These are phyloP conservation scores for Cynopterus sphinx DNA, from an alignment of 2,797 vertebrate genomes.

Conservation along the genomic window DNA sequence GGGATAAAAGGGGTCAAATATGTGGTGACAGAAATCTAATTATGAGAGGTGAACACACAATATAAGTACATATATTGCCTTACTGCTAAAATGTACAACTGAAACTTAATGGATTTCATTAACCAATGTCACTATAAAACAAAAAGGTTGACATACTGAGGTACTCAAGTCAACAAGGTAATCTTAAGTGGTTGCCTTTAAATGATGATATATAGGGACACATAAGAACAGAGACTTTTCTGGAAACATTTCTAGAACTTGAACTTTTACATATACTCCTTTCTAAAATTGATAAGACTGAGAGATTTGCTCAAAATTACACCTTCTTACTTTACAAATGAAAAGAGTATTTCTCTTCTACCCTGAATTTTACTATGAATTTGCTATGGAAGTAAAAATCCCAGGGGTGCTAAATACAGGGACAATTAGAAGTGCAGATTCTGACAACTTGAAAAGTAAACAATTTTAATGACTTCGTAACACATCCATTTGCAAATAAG, in stretches of 20 bases:
- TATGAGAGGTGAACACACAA: too few relatives aligned
- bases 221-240: not conserved
- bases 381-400: not conserved
- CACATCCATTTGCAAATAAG: not conserved
- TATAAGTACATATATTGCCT: too few relatives aligned
- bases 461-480: not conserved
- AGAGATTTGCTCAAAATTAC: not conserved
- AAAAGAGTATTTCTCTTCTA: not conserved
- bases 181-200: not conserved
- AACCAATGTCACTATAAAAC: too few relatives aligned
- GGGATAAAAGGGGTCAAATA: too few relatives aligned
- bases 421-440: not conserved
- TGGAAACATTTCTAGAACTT: not conserved
- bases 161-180: not conserved
- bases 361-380: not conserved
- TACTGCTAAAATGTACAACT: too few relatives aligned
- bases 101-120: too few relatives aligned
- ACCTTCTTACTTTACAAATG: not conserved
- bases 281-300: not conserved
- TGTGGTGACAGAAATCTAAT: too few relatives aligned
- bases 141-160: not conserved
- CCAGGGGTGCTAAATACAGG: not conserved
- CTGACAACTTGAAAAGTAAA: not conserved
- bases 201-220: not conserved
- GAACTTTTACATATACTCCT: not conserved